These are phyloP conservation scores for Tetanocera ferruginea DNA, from an alignment of 2,888 invertebrate species.

Conservation along the genomic window DNA sequence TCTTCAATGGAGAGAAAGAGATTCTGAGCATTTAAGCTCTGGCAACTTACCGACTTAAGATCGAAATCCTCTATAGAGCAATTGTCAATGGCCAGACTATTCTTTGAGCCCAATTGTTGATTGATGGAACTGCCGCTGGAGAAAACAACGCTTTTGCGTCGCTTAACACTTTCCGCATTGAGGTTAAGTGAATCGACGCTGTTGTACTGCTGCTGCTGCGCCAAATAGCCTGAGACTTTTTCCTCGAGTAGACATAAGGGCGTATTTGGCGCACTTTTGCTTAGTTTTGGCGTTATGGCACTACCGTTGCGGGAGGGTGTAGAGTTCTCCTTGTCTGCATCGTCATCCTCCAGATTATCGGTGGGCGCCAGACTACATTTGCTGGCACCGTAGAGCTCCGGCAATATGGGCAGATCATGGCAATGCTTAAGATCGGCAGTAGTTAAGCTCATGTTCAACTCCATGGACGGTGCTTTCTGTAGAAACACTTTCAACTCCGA, in stretches of 20 bases:
- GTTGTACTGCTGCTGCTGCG: slow-evolving; percentile 57
- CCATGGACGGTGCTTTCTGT: slow-evolving; percentile 65
- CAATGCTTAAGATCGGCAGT: slow-evolving; percentile 54
- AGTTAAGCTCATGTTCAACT: slow-evolving; percentile 56
- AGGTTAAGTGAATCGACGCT: slow-evolving; percentile 63
- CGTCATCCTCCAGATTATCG: slow-evolving; percentile 39
- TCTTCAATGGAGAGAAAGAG: slow-evolving; percentile 69
- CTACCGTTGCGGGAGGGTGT: slow-evolving; percentile 43
- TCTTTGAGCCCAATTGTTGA: slow-evolving; percentile 56
- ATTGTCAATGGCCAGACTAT: slow-evolving; percentile 59
- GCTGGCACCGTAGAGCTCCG: slow-evolving; percentile 58
- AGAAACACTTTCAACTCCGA: slow-evolving; percentile 65
- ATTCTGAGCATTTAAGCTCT: slow-evolving; percentile 66
- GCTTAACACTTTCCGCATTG: slow-evolving; percentile 44
- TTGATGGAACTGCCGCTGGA: slow-evolving; percentile 54
- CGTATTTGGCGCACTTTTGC: slow-evolving; percentile 60
- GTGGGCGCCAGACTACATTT: slow-evolving; percentile 54
- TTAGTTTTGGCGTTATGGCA: slow-evolving; percentile 43
- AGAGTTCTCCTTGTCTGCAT: slow-evolving; percentile 62
- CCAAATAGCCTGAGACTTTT: slow-evolving; percentile 49
- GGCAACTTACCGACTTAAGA: slow-evolving; percentile 68
- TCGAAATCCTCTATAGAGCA: slow-evolving; percentile 65
- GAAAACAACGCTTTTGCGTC: slow-evolving; percentile 51
- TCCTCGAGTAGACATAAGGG: slow-evolving; percentile 54
- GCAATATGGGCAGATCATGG: slow-evolving; percentile 57